Conservation (phyloP, 2,888 invertebrate genomes). For the Amphipyra tragopoginis region DNA sequence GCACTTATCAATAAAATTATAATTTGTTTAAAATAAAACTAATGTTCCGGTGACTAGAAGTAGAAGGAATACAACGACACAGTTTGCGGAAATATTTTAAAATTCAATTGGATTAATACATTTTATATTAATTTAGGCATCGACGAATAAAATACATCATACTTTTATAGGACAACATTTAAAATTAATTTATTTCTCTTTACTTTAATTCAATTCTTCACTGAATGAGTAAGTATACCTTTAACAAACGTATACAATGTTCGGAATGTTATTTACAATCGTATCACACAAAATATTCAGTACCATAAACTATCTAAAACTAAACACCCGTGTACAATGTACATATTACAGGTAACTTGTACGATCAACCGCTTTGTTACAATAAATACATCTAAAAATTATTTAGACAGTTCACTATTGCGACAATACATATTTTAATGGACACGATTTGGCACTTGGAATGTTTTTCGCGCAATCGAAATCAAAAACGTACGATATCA, state of each 20-base stretch:
- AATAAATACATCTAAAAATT: constrained; percentile 73
- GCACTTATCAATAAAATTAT: constrained; percentile 47
- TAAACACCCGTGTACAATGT: constrained; percentile 69
- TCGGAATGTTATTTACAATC: constrained; percentile 80
- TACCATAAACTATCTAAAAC: constrained; percentile 64
- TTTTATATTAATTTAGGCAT: constrained; percentile 49
- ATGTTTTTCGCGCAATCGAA: constrained; percentile 62
- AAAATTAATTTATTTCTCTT: constrained; percentile 50
- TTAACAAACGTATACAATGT: constrained; percentile 80
- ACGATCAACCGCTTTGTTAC: constrained; percentile 61
- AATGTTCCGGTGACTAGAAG: constrained; percentile 58
- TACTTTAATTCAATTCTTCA: constrained; percentile 48
- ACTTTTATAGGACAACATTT: constrained; percentile 57
- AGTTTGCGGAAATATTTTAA: constrained; percentile 37
- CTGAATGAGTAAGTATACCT: constrained; percentile 75
- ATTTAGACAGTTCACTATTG: constrained; percentile 73
- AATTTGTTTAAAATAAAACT: constrained; percentile 49
- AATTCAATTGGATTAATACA: constrained; percentile 56
- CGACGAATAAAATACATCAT: constrained; percentile 56
- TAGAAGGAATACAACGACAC: constrained; percentile 56
- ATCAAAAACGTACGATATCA: constrained; percentile 59
- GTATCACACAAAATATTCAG: constrained; percentile 76
- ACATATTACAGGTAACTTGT: constrained; percentile 58
- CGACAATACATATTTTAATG: constrained; percentile 75
- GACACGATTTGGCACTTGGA: constrained; percentile 85